These are phyloP conservation scores for Cryptotis parvus DNA, from an alignment of 2,113 vertebrate species.

Conservation along the genomic window DNA sequence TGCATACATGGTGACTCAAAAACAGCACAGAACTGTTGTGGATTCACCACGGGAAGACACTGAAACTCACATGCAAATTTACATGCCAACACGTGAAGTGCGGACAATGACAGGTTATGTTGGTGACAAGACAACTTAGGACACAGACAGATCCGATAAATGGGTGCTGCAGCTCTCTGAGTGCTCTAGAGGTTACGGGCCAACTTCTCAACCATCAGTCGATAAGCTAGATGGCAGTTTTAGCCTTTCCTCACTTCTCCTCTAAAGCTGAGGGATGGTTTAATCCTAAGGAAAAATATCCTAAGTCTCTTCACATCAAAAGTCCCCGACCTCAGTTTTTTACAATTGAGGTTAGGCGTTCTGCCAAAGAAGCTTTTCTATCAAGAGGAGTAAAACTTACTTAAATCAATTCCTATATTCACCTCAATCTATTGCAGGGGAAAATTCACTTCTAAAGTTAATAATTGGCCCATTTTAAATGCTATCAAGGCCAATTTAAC, in stretches of 20 bases:
- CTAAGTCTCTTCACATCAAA: not conserved
- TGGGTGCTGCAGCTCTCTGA: conserved; percentile 18
- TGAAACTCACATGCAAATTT: conserved; percentile 77
- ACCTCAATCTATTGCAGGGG: not conserved
- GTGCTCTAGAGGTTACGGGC: not conserved
- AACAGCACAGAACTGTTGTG: conserved; percentile 70
- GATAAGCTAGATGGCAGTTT: conserved; percentile 31
- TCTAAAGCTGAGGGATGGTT: conserved; percentile 1
- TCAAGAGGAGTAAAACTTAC: conserved; percentile 20
- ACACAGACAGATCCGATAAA: conserved; percentile 63
- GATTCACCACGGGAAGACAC: conserved; percentile 67
- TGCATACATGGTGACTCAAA: conserved; percentile 79
- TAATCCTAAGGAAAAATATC: not conserved
- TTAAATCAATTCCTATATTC: not conserved
- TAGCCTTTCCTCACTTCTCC: conserved; percentile 41
- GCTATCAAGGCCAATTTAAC: conserved; percentile 15
- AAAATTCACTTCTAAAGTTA: conserved; percentile 52
- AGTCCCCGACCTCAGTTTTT: conserved; percentile 49
- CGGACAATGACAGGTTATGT: conserved; percentile 64
- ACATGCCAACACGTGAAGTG: conserved; percentile 67
- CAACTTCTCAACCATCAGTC: conserved; percentile 15
- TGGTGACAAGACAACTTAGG: conserved; percentile 59
- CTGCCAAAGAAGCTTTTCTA: conserved; percentile 10
- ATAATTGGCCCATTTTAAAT: conserved; percentile 44
- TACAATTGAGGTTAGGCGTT: not conserved